Percentiles rank a stretch among this genome's conserved stretches.
These are phyloP conservation scores for Onthophagus taurus DNA, from an alignment of 1,140 invertebrate genomes.

Conservation along the genomic window DNA sequence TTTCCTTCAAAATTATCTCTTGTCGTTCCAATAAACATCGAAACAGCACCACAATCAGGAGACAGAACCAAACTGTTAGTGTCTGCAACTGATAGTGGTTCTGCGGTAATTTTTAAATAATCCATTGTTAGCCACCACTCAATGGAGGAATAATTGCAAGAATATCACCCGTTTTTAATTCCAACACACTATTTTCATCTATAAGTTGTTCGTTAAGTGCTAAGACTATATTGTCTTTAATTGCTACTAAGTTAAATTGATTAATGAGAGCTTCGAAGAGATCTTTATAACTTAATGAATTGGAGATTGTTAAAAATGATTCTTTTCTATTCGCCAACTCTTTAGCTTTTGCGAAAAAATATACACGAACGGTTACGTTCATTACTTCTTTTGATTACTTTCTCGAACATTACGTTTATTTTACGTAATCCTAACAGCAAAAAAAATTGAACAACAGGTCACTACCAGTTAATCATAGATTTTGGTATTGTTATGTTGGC, in stretches of 20 bases:
- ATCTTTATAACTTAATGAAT: conserved; percentile 41
- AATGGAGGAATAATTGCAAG: conserved; percentile 80
- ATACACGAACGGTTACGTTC: conserved; percentile 47
- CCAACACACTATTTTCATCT: conserved; percentile 40
- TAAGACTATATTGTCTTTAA: conserved; percentile 62
- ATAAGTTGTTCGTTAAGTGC: conserved; percentile 74
- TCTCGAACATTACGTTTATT: no score
- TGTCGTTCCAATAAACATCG: conserved; percentile 85
- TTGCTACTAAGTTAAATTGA: conserved; percentile 54
- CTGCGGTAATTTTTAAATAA: conserved; percentile 56
- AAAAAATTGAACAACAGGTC: no score
- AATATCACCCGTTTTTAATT: conserved; percentile 57
- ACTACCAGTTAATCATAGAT: no score
- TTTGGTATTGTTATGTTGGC: no score
- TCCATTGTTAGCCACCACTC: conserved; percentile 70
- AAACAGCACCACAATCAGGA: conserved; percentile 75
- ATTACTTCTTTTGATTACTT: no score
- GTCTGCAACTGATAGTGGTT: conserved; percentile 58
- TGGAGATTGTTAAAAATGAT: conserved; percentile 41
- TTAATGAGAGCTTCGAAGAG: conserved; percentile 50
- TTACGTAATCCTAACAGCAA: no score
- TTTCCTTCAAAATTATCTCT: conserved; percentile 82
- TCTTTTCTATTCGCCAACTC: conserved; percentile 60
- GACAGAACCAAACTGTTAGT: conserved; percentile 58
- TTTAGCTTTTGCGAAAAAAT: conserved; percentile 82